Evolutionary conservation across 2,113 vertebrate species (phyloP).

Genomic region (Oryctolagus cuniculus): mOryCun1.1 NC_091448.1:3318001-3318500

Average conservation of each 20-base stretch:
- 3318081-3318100: no score
- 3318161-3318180: neutral
- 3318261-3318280: rapidly evolving
- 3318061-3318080: neutral
- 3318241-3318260: no score
- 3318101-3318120: neutral
- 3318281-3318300: rapidly evolving
- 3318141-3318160: neutral
- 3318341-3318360: rapidly evolving
- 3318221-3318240: neutral
- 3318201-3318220: rapidly evolving
- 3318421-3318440: neutral
- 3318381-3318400: no score
- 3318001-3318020: neutral
- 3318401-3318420: no score
- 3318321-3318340: neutral
- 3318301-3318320: rapidly evolving
- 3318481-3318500: neutral
- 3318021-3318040: neutral
- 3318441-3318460: rapidly evolving
- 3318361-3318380: no score
- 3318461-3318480: neutral
- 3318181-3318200: rapidly evolving
- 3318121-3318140: no score
- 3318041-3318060: neutral